phyloP scores from a whole-genome alignment of 2,113 vertebrate species.

The Perca flavescens region DNA sequence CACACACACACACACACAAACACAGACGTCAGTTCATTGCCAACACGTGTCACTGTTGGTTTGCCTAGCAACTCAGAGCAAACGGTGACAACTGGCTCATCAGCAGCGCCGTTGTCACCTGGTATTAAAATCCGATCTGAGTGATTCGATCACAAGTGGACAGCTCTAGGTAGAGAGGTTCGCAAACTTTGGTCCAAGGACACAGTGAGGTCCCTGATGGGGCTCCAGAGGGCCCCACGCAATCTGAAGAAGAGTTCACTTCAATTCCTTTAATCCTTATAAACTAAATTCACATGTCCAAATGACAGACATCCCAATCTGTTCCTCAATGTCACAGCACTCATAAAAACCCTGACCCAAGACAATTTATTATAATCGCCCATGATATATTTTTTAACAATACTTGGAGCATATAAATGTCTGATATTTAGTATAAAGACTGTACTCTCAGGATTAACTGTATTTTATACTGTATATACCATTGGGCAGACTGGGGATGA shows the following conservation, averaged over 20 bases:
- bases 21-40: not conserved
- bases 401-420: not conserved
- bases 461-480: not conserved
- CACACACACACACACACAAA: slow-evolving; percentile 2
- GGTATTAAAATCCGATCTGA: too few species aligned
- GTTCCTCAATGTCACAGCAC: not conserved
- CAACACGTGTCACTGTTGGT: slow-evolving; percentile 30
- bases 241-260: not conserved
- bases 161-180: too few species aligned
- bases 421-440: not conserved
- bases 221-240: not conserved
- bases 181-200: not conserved
- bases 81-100: not conserved
- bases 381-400: not conserved
- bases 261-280: not conserved
- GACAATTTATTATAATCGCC: too few species aligned
- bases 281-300: not conserved
- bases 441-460: not conserved
- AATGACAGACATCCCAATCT: not conserved
- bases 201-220: not conserved
- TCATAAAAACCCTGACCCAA: not conserved
- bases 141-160: too few species aligned
- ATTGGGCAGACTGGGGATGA: too few species aligned
- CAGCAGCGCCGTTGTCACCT: too few species aligned
- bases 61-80: slow-evolving; percentile 30